Conservation (phyloP, 92 coral and sea anemone genomes). For the Porites rus region DNA sequence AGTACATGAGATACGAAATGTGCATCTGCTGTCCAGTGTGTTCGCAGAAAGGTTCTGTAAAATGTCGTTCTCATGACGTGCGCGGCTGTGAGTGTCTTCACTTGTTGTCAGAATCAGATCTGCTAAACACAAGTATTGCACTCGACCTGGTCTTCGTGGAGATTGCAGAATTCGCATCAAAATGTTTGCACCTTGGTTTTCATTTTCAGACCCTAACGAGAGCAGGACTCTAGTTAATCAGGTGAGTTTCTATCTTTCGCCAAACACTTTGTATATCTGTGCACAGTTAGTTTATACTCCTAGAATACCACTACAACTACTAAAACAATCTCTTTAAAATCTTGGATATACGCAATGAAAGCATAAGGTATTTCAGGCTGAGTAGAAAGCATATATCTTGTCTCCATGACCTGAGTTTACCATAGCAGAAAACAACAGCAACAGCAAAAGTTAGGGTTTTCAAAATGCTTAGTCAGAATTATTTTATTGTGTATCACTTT, state of each 20-base stretch:
- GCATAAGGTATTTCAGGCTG: too few relatives aligned
- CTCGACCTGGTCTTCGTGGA: background rate
- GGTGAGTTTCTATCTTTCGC: background rate
- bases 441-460: too few relatives aligned
- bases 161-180: background rate
- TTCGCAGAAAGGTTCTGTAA: background rate
- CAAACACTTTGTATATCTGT: background rate
- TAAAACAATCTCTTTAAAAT: too few relatives aligned
- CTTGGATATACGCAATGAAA: too few relatives aligned
- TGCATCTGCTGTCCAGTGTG: background rate
- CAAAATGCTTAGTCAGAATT: too few relatives aligned
- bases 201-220: background rate
- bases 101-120: background rate
- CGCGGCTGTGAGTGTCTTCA: background rate
- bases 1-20: background rate
- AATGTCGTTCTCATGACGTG: background rate
- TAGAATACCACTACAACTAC: too few relatives aligned
- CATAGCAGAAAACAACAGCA: too few relatives aligned
- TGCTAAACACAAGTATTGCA: background rate
- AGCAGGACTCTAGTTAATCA: background rate
- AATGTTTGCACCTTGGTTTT: background rate
- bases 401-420: too few relatives aligned
- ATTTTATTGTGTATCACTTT: background rate
- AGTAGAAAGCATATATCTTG: too few relatives aligned
- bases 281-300: too few relatives aligned